Evolutionary conservation across 1,140 invertebrate species (phyloP), one percentile per base, ranked within the genome.

Genomic region (Caerostris extrusa): DNA sequence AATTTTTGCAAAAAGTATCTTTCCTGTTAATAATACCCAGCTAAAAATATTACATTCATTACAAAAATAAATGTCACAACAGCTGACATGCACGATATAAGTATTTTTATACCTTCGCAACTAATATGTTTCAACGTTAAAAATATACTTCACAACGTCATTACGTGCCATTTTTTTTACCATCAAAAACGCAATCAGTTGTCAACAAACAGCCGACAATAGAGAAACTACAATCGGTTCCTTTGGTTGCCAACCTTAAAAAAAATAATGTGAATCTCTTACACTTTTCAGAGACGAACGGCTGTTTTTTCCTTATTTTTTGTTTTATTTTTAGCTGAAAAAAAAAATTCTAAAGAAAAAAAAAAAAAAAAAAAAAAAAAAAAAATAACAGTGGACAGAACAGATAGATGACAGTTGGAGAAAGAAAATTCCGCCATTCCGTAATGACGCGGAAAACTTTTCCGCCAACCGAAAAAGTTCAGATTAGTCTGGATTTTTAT

Each of bases 361-460:
- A 53, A 71, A 10, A 3, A 7, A 7, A 12, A 34, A 34, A 34
- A 34, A 34, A 34, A 34, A 2, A 1, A 34, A 64, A 64, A 77
- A 77, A 53, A 71, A 10, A 3, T 3, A 53, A 3, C 34, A 34
- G 10, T 64, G 19, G 71, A 53, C 71, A 34, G 7, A 53, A 50
- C 71, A 77, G 71, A 77, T 77, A 50, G 19, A 77, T 50, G 71
- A 50, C 71, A 77, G 71, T 50, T 77, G 50, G 12, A 77, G 71
- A 71, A 77, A 53, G 10, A 10, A 77, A 77, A 77, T 3, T 53
- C 71, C n/a, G 34, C 34, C 3, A 12, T 53, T 50, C 34, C 19
- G 34, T 77, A 77, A 77, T 77, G 71, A 77, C 71, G 71, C 34
- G 71, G 34, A 77, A 77, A 77, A 77, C 19, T 77, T 77, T 77